phyloP scores from a whole-genome alignment of 1,140 invertebrate species.

The Scylla paramamosain region DNA sequence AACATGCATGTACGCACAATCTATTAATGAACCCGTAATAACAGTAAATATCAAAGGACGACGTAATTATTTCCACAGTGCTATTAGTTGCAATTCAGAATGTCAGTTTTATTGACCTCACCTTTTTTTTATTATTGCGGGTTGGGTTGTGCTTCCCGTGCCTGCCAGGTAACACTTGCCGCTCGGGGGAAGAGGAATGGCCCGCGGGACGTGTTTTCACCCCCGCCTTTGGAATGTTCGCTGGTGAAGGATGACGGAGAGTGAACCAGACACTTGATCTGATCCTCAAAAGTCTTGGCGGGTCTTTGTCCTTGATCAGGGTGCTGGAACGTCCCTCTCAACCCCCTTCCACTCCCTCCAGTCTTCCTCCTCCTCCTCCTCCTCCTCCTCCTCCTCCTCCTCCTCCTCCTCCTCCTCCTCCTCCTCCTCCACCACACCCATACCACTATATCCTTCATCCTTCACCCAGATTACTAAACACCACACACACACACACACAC shows the following conservation, averaged over 20 bases:
- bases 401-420: background rate
- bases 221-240: background rate
- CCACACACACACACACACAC: conserved; percentile 39
- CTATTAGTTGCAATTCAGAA: no score
- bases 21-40: background rate
- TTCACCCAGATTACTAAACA: background rate
- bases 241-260: background rate
- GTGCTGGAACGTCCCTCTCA: background rate
- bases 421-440: background rate
- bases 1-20: background rate
- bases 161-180: no score
- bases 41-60: background rate
- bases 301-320: background rate
- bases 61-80: background rate
- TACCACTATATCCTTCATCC: background rate
- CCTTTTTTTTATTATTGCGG: no score
- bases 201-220: background rate
- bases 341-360: background rate
- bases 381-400: background rate
- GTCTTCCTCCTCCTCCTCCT: background rate
- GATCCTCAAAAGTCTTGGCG: background rate
- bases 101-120: no score
- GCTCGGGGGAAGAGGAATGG: no score
- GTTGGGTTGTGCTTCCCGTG: no score
- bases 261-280: background rate